Evolutionary conservation across 2,888 invertebrate genomes (phyloP).

Genomic region (Sepioteuthis lessoniana): DNA sequence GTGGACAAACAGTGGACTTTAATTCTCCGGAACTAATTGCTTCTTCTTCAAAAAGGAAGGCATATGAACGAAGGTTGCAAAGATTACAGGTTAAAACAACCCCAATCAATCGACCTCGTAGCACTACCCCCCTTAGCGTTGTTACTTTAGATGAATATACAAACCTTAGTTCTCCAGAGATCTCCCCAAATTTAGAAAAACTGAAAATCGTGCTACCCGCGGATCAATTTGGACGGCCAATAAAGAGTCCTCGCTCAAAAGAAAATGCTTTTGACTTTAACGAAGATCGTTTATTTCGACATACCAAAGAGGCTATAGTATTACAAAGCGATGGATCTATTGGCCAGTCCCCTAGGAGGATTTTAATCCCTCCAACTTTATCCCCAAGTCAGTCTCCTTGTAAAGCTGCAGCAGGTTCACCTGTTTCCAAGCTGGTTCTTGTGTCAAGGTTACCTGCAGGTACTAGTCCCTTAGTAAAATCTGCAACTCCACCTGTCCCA

Average conservation of each 20-base stretch:
- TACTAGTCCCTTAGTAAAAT: constrained; percentile 38
- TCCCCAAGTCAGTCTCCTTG: constrained; percentile 65
- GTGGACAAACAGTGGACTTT: not conserved
- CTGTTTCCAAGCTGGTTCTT: constrained; percentile 48
- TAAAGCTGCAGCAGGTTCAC: constrained; percentile 53
- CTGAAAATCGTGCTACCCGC: constrained; percentile 68
- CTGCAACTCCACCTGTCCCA: not conserved
- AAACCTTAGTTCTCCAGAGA: constrained; percentile 65
- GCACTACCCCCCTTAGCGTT: constrained; percentile 69
- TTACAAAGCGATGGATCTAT: constrained; percentile 61
- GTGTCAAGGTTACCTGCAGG: constrained; percentile 38
- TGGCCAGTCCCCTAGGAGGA: constrained; percentile 64
- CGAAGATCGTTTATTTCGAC: constrained; percentile 68
- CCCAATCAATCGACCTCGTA: constrained; percentile 68
- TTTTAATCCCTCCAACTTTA: constrained; percentile 68
- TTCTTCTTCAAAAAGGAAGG: constrained; percentile 65
- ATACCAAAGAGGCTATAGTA: constrained; percentile 66
- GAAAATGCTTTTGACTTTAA: constrained; percentile 63
- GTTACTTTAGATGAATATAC: constrained; percentile 69
- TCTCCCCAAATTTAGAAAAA: constrained; percentile 60
- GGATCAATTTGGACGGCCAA: constrained; percentile 62
- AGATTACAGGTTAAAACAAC: constrained; percentile 68
- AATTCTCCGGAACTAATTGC: constrained; percentile 24
- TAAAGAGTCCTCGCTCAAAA: constrained; percentile 60
- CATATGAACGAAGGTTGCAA: constrained; percentile 66